Evolutionary conservation across 2,888 invertebrate genomes (phyloP).

Genomic region (Morpho achilles): DNA sequence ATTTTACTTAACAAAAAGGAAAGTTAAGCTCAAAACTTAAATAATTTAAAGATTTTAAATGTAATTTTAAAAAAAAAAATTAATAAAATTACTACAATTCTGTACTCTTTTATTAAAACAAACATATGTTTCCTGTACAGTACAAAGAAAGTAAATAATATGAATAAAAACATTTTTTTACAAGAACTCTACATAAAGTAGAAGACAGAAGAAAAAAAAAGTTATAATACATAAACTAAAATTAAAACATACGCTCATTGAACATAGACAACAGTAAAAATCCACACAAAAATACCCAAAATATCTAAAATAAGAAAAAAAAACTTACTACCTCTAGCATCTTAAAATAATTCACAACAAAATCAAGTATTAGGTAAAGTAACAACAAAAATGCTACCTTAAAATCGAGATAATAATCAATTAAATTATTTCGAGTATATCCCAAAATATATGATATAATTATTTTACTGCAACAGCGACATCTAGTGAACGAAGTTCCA

Average conservation of each 20-base stretch:
- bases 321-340: background rate
- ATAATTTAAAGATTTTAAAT: background rate
- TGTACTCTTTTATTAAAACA: constrained; percentile 24
- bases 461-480: too few species aligned
- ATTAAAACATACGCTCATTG: constrained; percentile 11
- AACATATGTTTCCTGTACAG: constrained; percentile 24
- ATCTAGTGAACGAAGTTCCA: too few species aligned
- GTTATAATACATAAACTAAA: constrained; percentile 22
- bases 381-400: too few species aligned
- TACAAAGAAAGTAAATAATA: constrained; percentile 28
- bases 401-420: too few species aligned
- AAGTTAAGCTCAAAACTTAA: background rate
- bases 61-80: constrained; percentile 16
- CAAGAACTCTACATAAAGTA: constrained; percentile 13
- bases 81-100: background rate
- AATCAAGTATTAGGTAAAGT: background rate
- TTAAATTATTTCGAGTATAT: too few species aligned
- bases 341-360: background rate
- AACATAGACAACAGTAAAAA: constrained; percentile 6
- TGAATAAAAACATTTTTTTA: constrained; percentile 23
- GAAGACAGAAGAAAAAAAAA: constrained; percentile 1
- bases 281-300: constrained; percentile 2
- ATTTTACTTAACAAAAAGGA: too few species aligned
- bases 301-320: background rate
- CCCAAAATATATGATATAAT: too few species aligned